Base-by-base conservation (phyloP, 2,888 invertebrate genomes). In the Dioctria rufipes region DNA sequence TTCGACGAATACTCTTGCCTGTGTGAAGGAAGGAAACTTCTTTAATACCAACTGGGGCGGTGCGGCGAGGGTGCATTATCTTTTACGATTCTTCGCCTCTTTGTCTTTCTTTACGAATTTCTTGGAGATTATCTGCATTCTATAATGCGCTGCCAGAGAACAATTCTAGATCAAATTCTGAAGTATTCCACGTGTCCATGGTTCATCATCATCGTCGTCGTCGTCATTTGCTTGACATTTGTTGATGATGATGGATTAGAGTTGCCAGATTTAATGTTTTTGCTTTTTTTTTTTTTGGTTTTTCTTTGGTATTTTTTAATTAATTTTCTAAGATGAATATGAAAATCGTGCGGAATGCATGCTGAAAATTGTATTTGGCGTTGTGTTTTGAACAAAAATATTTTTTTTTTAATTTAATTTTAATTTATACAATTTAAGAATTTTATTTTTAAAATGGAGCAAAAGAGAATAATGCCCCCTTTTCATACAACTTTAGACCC, bases 141-240 rank as follows among this genome's bases (percentile, higher is more conserved):
- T 4, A n/a, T 39, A 39, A 58, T 73, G 58, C 13, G n/a, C 37
- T 42, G 46, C 54, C 4, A 58, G 63, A 0, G 49, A 37, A 51
- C 6, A 63, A 63, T 61, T 77, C 77, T 5, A 60, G 73, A 75
- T 75, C 73, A 75, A 58, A 60, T 75, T 60, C 58, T 75, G 73
- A 75, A 39, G 8, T 54, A 4, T 42, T 58, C 40, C 63, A 42
- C n/a, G 46, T 42, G 63, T 77, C 39, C 49, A 37, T 77, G 63
- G 61, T 40, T 63, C 25, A 25, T 25, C 25, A 25, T 25, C 25
- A 25, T 25, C 25, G 25, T 25, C 25, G 25, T 25, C 25, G 25
- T 25, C 77, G 63, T 77, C 77, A 77, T 58, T 49, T 63, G 42
- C 60, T 77, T 77, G 77, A 49, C 77, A 63, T 25, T 63, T 77